Evolutionary conservation across 2,113 vertebrate genomes (phyloP).

Genomic region (Lagopus leucura): DNA sequence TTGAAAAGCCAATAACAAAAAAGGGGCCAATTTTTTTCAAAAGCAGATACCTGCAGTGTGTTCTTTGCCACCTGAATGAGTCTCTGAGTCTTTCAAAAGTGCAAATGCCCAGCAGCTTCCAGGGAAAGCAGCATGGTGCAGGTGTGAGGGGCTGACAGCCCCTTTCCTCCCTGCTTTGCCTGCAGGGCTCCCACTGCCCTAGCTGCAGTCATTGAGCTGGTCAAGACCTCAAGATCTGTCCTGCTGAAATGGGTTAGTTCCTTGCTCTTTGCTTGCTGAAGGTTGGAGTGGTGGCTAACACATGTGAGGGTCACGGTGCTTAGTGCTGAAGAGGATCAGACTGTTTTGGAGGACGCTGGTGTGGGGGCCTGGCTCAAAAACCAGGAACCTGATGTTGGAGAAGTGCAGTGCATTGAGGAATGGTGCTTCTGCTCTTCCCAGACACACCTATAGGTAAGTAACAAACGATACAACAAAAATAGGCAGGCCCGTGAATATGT

Average conservation of each 20-base stretch:
- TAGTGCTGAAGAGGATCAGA: background rate
- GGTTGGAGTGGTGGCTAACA: background rate
- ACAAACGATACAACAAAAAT: background rate
- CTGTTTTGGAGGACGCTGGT: background rate
- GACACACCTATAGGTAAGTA: background rate
- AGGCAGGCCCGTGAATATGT: background rate
- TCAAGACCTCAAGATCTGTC: background rate
- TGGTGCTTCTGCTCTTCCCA: background rate
- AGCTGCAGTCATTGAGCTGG: accelerated
- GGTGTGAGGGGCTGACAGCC: background rate
- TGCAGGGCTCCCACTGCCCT: background rate
- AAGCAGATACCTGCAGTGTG: background rate
- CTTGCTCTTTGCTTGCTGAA: background rate
- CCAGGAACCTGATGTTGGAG: background rate
- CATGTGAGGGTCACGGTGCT: accelerated
- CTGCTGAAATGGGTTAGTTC: background rate
- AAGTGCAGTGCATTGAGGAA: background rate
- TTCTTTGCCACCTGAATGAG: background rate
- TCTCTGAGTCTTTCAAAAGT: background rate
- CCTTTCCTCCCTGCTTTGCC: background rate
- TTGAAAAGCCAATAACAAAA: background rate
- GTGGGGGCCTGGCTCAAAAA: background rate
- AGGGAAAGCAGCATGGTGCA: background rate
- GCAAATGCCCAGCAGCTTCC: background rate
- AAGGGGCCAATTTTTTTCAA: background rate